These are phyloP conservation scores for Chymomyza procnemis DNA, from an alignment of 2,888 invertebrate species.

Conservation along the genomic window DNA sequence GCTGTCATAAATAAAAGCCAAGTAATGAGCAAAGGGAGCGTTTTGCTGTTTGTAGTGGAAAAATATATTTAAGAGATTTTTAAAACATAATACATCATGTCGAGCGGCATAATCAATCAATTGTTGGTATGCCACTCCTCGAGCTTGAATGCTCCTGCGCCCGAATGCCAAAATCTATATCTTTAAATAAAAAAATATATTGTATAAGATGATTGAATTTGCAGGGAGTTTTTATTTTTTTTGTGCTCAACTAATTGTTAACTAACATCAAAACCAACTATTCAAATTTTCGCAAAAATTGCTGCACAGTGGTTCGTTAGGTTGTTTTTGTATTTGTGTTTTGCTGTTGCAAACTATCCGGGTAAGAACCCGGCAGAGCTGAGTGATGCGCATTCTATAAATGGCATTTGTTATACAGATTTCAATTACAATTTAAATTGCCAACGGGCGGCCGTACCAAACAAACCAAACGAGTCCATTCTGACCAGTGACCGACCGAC, in stretches of 20 bases:
- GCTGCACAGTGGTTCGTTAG: background rate
- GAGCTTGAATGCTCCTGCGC: too few relatives aligned
- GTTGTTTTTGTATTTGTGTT: background rate
- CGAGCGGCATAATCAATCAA: constrained; percentile 62
- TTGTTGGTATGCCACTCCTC: too few relatives aligned
- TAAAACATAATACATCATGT: constrained; percentile 61
- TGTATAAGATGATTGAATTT: background rate
- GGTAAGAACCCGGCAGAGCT: constrained; percentile 10
- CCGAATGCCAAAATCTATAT: too few relatives aligned
- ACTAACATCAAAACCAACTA: background rate
- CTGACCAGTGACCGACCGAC: background rate
- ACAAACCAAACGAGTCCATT: background rate
- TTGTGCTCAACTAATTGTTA: background rate
- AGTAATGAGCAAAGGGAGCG: background rate
- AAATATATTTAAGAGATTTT: constrained; percentile 10
- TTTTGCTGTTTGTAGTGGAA: background rate
- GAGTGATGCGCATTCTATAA: constrained; percentile 32
- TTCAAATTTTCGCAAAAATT: background rate
- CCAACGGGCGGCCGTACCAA: constrained; percentile 16
- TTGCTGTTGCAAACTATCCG: background rate
- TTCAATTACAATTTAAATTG: constrained; percentile 70
- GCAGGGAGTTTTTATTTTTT: background rate
- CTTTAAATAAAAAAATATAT: too few relatives aligned
- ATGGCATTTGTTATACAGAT: constrained; percentile 58
- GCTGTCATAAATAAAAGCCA: constrained; percentile 57